These are phyloP conservation scores for Erithacus rubecula DNA, from an alignment of 2,797 vertebrate genomes.

Conservation along the genomic window DNA sequence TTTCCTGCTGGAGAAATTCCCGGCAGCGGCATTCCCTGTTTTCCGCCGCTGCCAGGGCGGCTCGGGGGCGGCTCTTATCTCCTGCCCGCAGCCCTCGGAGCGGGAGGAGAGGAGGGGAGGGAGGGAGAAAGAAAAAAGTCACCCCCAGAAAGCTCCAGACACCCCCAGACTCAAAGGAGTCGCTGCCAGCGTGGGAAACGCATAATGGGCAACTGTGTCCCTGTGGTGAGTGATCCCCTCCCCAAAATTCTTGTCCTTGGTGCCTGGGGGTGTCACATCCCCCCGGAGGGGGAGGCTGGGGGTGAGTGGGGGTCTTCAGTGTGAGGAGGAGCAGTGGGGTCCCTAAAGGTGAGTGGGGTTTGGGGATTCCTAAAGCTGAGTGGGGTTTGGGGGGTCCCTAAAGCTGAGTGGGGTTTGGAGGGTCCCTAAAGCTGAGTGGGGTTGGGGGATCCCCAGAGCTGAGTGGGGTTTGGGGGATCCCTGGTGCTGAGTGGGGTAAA, in stretches of 20 bases:
- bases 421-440: too few species aligned
- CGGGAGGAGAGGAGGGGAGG: not conserved
- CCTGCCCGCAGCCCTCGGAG: not conserved
- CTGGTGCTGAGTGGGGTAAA: too few species aligned
- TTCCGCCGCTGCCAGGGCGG: not conserved
- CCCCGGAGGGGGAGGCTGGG: not conserved
- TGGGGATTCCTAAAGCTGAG: too few species aligned
- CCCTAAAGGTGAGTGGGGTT: too few species aligned
- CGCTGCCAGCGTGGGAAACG: accelerated
- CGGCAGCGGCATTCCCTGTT: not conserved
- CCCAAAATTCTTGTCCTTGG: not conserved
- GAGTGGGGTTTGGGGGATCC: too few species aligned
- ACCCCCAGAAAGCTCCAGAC: not conserved
- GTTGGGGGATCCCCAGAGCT: not conserved
- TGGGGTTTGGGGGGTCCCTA: not conserved
- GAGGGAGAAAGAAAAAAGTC: not conserved
- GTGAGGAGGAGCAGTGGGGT: too few species aligned
- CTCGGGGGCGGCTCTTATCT: constrained; percentile 20
- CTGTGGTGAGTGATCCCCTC: not conserved
- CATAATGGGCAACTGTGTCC: constrained; percentile 39
- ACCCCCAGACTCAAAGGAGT: not conserved
- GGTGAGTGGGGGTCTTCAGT: too few species aligned
- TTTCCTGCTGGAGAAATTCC: constrained; percentile 29
- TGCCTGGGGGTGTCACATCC: not conserved
- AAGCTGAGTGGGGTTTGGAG: not conserved